phyloP scores from a whole-genome alignment of 2,797 vertebrate genomes.

The Erethizon dorsatum region DNA sequence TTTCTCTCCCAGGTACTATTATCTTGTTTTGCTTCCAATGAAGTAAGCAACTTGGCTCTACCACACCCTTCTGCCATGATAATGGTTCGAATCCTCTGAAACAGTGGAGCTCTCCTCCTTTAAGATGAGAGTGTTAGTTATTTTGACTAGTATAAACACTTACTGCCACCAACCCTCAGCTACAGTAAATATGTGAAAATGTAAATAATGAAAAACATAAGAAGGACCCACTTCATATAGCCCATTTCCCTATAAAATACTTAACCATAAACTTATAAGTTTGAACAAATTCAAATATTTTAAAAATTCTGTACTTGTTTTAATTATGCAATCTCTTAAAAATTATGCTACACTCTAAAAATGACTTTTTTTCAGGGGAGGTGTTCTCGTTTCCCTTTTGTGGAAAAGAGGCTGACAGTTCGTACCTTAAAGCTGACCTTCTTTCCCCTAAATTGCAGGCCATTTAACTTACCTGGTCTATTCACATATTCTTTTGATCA shows the following conservation, averaged over 20 bases:
- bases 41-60: background rate
- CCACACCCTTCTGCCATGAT: background rate
- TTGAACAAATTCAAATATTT: slow-evolving; percentile 13
- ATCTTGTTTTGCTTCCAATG: background rate
- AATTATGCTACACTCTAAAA: slow-evolving; percentile 6
- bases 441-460: background rate
- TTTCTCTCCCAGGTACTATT: background rate
- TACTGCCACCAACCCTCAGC: background rate
- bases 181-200: slow-evolving; percentile 2
- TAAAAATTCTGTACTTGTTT: background rate
- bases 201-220: background rate
- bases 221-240: background rate
- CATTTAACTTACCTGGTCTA: background rate
- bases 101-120: background rate
- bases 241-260: background rate
- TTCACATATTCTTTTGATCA: background rate
- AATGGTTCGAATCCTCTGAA: background rate
- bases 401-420: background rate
- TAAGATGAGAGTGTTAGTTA: background rate
- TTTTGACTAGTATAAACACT: background rate
- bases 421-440: background rate
- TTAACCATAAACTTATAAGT: slow-evolving; percentile 19
- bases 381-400: background rate
- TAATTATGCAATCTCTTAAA: background rate
- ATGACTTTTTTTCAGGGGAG: background rate